phyloP scores from a whole-genome alignment of 1,140 invertebrate species.

The Helicoverpa zea region DNA sequence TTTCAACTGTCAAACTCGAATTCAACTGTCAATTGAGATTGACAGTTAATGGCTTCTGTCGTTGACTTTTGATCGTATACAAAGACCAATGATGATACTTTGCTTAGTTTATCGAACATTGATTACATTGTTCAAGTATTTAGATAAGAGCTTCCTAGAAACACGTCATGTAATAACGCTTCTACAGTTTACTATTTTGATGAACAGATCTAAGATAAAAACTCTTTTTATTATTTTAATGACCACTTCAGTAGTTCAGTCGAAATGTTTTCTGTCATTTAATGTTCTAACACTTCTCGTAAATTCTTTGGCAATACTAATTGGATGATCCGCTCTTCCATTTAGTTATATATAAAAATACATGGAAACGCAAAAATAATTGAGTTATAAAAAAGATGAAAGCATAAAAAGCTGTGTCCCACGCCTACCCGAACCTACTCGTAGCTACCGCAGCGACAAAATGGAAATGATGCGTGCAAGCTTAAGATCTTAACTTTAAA shows the following conservation, averaged over 20 bases:
- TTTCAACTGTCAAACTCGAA: slow-evolving; percentile 22
- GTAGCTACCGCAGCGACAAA: slow-evolving; percentile 1
- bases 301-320: background rate
- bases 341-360: slow-evolving; percentile 15
- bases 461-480: slow-evolving; percentile 25
- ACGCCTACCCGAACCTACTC: too few species aligned
- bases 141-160: too few species aligned
- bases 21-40: slow-evolving; percentile 20
- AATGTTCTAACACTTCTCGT: background rate
- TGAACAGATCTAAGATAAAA: too few species aligned
- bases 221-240: too few species aligned
- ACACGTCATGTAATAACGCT: too few species aligned
- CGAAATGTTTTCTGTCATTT: background rate
- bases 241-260: too few species aligned
- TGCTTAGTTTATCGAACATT: background rate
- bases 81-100: background rate
- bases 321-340: slow-evolving; percentile 1
- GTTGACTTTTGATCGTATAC: background rate
- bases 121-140: too few species aligned
- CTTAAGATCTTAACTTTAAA: slow-evolving; percentile 25
- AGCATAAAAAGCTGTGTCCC: slow-evolving; percentile 16
- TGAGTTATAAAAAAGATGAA: slow-evolving; percentile 27
- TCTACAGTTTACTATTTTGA: too few species aligned
- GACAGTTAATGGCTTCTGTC: background rate
- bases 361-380: slow-evolving; percentile 7